Percentiles rank a stretch among this genome's conserved stretches.
Conservation (phyloP, 2,888 invertebrate species). For the Resseliella maxima region DNA sequence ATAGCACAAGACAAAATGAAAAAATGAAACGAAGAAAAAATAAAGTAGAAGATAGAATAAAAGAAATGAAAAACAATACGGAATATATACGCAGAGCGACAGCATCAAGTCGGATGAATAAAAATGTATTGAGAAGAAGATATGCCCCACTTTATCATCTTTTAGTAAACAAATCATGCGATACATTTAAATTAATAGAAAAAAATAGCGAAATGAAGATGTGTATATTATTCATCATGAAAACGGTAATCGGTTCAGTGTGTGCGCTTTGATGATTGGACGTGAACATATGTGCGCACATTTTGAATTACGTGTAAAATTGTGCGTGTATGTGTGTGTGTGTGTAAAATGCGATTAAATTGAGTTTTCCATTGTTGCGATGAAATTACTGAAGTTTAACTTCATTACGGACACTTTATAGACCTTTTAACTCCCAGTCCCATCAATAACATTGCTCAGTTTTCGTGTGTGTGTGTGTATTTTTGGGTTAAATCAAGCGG, state of each 20-base stretch:
- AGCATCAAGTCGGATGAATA: background rate
- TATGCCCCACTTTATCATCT: slow-evolving; percentile 48
- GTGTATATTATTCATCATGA: slow-evolving; percentile 3
- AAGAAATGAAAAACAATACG: background rate
- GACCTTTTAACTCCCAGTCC: background rate
- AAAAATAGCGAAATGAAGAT: slow-evolving; percentile 16
- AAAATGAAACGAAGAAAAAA: background rate
- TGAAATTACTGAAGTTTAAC: background rate
- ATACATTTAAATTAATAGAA: slow-evolving; percentile 50
- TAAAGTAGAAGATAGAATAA: too few relatives aligned
- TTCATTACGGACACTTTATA: background rate
- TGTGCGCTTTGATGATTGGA: background rate
- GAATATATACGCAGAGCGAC: background rate
- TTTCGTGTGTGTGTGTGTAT: too few relatives aligned
- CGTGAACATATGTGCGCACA: slow-evolving; percentile 13
- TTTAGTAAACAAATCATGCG: slow-evolving; percentile 44
- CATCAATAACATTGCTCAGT: background rate
- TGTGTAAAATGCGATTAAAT: background rate
- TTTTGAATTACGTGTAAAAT: background rate
- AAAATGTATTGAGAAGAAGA: background rate
- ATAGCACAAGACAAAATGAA: background rate
- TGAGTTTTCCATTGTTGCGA: background rate
- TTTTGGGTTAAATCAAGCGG: background rate
- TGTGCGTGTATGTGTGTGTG: too few relatives aligned
- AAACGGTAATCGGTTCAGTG: background rate